Evolutionary conservation across 2,888 invertebrate genomes (phyloP).

Genomic region (Fragum whitleyi): DNA sequence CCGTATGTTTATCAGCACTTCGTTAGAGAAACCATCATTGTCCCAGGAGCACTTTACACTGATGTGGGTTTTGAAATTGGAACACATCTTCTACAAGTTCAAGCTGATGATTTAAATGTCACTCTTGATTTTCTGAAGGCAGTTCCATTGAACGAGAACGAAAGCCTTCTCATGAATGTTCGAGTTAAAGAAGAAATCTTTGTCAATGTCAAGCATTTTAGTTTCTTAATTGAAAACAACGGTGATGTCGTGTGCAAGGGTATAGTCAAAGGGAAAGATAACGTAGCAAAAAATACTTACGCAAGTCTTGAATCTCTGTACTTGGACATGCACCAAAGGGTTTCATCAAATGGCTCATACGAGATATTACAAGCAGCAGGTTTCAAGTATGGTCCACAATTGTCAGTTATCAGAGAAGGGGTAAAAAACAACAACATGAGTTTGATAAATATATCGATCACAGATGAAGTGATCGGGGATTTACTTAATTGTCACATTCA

Average conservation of each 20-base stretch:
- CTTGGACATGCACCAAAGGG: background rate
- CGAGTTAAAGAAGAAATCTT: background rate
- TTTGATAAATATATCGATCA: background rate
- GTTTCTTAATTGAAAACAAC: background rate
- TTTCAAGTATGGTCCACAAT: conserved; percentile 1
- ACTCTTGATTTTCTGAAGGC: conserved; percentile 14
- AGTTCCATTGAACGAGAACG: background rate
- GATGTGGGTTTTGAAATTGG: conserved; percentile 61
- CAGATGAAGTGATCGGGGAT: background rate
- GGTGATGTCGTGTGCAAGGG: background rate
- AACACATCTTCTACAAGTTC: background rate
- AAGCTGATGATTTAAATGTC: background rate
- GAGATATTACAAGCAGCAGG: background rate
- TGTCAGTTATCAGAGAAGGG: background rate
- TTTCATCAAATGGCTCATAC: background rate
- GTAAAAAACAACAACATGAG: background rate
- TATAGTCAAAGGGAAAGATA: background rate
- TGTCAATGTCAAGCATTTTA: background rate
- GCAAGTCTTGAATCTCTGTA: background rate
- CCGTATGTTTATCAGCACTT: conserved; percentile 65
- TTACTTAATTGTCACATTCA: conserved; percentile 1
- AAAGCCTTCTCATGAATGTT: background rate
- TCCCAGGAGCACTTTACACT: conserved; percentile 64
- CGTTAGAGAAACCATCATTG: conserved; percentile 50
- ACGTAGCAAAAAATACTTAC: background rate